Base-by-base conservation (phyloP, 2,888 invertebrate genomes). In the Timema podura region DNA sequence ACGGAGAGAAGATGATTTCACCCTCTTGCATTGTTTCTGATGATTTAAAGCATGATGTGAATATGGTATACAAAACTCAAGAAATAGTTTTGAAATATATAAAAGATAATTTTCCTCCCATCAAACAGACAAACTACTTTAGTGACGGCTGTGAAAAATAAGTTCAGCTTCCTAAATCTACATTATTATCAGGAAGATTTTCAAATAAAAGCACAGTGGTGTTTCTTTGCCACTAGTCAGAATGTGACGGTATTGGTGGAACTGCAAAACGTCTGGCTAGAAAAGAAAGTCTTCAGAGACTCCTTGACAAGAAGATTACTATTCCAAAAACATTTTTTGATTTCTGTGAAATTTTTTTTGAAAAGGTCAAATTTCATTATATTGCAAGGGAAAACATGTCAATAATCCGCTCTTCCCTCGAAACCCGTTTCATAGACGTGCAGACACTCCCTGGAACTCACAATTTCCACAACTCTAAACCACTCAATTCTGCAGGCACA, bases 401-500 rank as follows among this genome's bases (percentile, higher is more conserved):
- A 15, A 8, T 57, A 57, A 64, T 30, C 6, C n/a, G 48, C 15
- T 47, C 48, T n/a, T 46, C 65, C 48, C 11, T 65, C 10, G 6
- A 47, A 65, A 48, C 47, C 48, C 47, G 8, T 47, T 65, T 65
- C 48, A 65, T 13, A 65, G 47, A 65, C 1, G 47, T 46, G 15
- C 47, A 65, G 9, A 46, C 48, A 6, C 65, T 47, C 9, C 65
- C 65, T 13, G 65, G 65, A 47, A 65, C 65, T 11, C 5, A 47
- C 46, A 47, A 2, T 47, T 65, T 65, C n/a, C 65, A 65, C 65
- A 65, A 47, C 65, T 61, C 30, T 61, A 16, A 61, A 44, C 61
- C 61, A 44, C 61, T 44, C 30, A 61, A 61, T 30, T 8, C 9
- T 61, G 3, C 61, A 61, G 44, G 44, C 7, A 30, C 44, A 9